Evolutionary conservation across 2,888 invertebrate species (phyloP).

Genomic region (Hartigia nigra): DNA sequence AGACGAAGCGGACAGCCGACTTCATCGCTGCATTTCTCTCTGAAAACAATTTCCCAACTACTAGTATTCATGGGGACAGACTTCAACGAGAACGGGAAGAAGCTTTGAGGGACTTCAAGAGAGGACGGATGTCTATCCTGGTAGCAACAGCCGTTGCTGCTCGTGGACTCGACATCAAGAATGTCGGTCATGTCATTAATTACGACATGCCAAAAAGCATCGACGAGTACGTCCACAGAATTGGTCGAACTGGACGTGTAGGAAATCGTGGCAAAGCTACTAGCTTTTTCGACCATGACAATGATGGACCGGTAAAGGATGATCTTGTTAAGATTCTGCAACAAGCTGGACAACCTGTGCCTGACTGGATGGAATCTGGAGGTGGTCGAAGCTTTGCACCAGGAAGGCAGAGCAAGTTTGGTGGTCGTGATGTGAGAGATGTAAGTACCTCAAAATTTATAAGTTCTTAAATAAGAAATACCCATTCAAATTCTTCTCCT

Average conservation of each 20-base stretch:
- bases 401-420: slow-evolving; percentile 69
- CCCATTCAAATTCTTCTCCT: background rate
- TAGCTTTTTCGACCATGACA: slow-evolving; percentile 78
- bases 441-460: slow-evolving; percentile 65
- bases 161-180: slow-evolving; percentile 90
- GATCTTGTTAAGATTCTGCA: slow-evolving; percentile 80
- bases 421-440: slow-evolving; percentile 77
- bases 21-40: slow-evolving; percentile 87
- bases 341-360: slow-evolving; percentile 84
- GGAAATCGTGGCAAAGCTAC: slow-evolving; percentile 90
- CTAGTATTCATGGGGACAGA: slow-evolving; percentile 81
- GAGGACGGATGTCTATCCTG: slow-evolving; percentile 80
- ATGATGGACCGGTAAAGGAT: slow-evolving; percentile 72
- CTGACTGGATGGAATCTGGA: slow-evolving; percentile 70
- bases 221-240: slow-evolving; percentile 95
- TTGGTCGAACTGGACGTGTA: slow-evolving; percentile 94
- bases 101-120: slow-evolving; percentile 83
- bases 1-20: slow-evolving; percentile 90
- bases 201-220: slow-evolving; percentile 90
- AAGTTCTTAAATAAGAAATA: background rate
- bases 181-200: slow-evolving; percentile 90
- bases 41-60: slow-evolving; percentile 78
- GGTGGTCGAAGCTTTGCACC: slow-evolving; percentile 52
- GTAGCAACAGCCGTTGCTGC: slow-evolving; percentile 97
- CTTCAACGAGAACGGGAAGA: slow-evolving; percentile 79